Base-by-base conservation (phyloP, 2,797 vertebrate species). In the Lophotriccus pileatus region DNA sequence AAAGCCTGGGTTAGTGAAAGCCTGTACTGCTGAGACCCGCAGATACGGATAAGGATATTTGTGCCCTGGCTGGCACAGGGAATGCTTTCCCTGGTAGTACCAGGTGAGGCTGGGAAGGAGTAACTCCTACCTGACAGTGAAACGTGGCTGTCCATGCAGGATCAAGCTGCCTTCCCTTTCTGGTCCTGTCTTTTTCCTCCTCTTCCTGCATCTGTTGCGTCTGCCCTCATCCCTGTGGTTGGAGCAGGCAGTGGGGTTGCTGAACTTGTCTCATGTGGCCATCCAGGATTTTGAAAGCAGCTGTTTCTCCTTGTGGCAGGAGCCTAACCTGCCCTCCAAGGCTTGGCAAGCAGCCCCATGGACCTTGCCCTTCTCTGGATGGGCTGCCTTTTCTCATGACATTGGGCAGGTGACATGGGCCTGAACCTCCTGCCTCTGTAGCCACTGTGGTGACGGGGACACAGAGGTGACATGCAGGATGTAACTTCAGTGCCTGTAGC, bases 391-490 rank as follows among this genome's bases (percentile, higher is more conserved):
- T 93, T 68, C 34, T 77, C 20, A 1, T 84, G 56, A 7, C 20
- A 2, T 24, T n/a, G 49, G 28, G 32, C 46, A 64, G 77, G 50
- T 68, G 73, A 52, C 28, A 32, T 16, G 4, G 9, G 28, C 60
- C 20, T 12, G 6, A 86, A 18, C 37, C 14, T 88, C 5, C 17
- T 76, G 44, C 27, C 34, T 41, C 67, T n/a, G 7, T n/a, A 20
- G 44, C 23, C 2, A 0, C 16, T 41, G 39, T 32, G 20, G 43
- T 81, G 66, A 14, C 76, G 63, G 63, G 22, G 34, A 14, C 44
- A 41, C 17, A 53, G 34, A 0, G 0, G 14, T 23, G 13, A 15
- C 0, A 0, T 83, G 53, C 67, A 43, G 39, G 21, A 34, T 8
- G 2, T 28, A 43, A 30, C n/a, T 62, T 25, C n/a, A 60, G 60